Base-by-base conservation (phyloP, 1,140 invertebrate species). In the Adelges cooleyi region DNA sequence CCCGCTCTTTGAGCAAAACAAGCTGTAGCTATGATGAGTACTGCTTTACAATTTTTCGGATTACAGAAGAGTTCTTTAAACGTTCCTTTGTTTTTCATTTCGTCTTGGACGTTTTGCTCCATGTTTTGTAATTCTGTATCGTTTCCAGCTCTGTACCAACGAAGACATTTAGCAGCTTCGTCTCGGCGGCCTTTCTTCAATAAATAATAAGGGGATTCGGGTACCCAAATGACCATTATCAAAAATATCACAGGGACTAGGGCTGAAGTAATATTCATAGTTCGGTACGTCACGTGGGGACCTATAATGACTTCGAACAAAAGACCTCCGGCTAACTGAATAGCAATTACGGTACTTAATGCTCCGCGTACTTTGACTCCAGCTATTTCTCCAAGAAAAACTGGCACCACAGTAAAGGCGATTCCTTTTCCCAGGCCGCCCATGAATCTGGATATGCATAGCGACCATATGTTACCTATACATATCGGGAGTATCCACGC, bases 381-480 rank as follows among this genome's bases (percentile, higher is more conserved):
- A 1, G 72, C 84, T 29, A 92, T 90, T 77, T 93, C 90, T 36
- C 88, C 89, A 66, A 89, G 81, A 73, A 92, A 95, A 80, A 92
- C 86, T 0, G 90, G 89, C 1, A 84, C 79, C 15, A 84, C 81
- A 0, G 89, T 86, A 74, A 88, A 90, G 0, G 84, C 77, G 68
- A 87, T 80, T 1, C 89, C 87, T 5, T 87, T 79, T 2, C 80
- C 82, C 8, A 90, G 70, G 17, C 90, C 90, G 70, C 66, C 68
- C 20, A 72, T 48, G 8, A 70, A n/a, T 49, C 67, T 36, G 48
- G 69, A 66, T 0, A 67, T n/a, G 42, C 49, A 69, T 8, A 71
- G 46, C 1, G 48, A 46, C 3, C 36, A 36, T 0, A 42, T 46
- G 0, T 42, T 38, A n/a, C 23, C 17, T 33, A 27, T 66, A 20